Conservation (phyloP, 2,113 vertebrate genomes). For the Melanostigma gelatinosum region DNA sequence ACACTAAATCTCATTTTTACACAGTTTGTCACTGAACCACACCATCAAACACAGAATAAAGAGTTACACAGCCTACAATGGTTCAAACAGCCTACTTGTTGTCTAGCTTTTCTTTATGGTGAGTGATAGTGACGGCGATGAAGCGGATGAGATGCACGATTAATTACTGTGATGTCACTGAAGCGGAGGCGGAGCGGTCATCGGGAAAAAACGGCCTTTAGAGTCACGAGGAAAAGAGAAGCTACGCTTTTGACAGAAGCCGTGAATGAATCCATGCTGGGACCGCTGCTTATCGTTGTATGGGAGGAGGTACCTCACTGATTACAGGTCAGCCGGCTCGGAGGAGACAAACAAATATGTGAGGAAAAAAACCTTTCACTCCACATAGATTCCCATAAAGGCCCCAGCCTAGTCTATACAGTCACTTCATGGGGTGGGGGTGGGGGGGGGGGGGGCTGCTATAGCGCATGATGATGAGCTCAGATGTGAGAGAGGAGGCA, state of each 20-base stretch:
- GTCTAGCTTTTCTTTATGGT: constrained; percentile 47
- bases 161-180: constrained; percentile 36
- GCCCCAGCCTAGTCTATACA: constrained; percentile 50
- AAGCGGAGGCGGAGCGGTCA: constrained; percentile 51
- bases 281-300: constrained; percentile 12
- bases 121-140: constrained; percentile 28
- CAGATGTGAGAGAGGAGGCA: constrained; percentile 12
- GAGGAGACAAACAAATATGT: constrained; percentile 17
- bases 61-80: constrained; percentile 71
- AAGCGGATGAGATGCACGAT: constrained; percentile 38
- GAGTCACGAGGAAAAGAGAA: constrained; percentile 47
- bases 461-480: constrained; percentile 11
- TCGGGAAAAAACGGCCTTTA: constrained; percentile 44
- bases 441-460: neutral
- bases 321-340: constrained; percentile 15
- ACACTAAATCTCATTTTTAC: constrained; percentile 69
- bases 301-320: constrained; percentile 10
- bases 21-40: constrained; percentile 80
- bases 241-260: constrained; percentile 29
- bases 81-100: constrained; percentile 58
- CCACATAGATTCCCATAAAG: constrained; percentile 17
- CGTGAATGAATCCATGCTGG: constrained; percentile 20
- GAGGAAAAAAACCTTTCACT: constrained; percentile 28
- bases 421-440: constrained; percentile 36
- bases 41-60: constrained; percentile 74